A percentile compares a stretch with the other conserved stretches of the same genome.
Evolutionary conservation across 2,113 vertebrate genomes (phyloP).

Genomic region (Megaceryle maxima): DNA sequence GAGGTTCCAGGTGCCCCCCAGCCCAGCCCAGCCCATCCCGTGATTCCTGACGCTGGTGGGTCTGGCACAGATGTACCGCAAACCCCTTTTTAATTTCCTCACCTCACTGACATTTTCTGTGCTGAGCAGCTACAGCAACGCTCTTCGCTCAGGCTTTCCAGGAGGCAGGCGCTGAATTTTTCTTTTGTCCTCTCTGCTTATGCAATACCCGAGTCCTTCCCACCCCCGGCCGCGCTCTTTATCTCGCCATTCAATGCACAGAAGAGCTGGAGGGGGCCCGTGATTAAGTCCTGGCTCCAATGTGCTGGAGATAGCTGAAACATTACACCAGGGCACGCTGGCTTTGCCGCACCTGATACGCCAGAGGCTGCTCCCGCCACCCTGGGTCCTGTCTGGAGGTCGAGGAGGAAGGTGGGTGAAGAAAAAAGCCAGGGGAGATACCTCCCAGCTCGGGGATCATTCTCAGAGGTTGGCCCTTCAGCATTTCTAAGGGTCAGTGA

Average conservation of each 20-base stretch:
- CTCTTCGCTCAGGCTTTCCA: background rate
- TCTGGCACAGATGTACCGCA: background rate
- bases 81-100: background rate
- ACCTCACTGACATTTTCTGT: background rate
- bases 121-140: accelerated
- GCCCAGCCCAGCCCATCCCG: background rate
- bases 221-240: background rate
- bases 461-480: background rate
- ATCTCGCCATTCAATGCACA: background rate
- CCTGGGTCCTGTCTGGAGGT: background rate
- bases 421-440: background rate
- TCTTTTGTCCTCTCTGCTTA: background rate
- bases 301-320: background rate
- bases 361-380: background rate
- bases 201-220: background rate
- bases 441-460: background rate
- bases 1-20: background rate
- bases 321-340: background rate
- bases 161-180: background rate
- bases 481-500: no score
- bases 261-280: background rate
- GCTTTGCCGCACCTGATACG: background rate
- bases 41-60: accelerated
- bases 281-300: background rate
- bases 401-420: background rate